phyloP scores from a whole-genome alignment of 1,140 invertebrate species.

The Trissolcus basalis region DNA sequence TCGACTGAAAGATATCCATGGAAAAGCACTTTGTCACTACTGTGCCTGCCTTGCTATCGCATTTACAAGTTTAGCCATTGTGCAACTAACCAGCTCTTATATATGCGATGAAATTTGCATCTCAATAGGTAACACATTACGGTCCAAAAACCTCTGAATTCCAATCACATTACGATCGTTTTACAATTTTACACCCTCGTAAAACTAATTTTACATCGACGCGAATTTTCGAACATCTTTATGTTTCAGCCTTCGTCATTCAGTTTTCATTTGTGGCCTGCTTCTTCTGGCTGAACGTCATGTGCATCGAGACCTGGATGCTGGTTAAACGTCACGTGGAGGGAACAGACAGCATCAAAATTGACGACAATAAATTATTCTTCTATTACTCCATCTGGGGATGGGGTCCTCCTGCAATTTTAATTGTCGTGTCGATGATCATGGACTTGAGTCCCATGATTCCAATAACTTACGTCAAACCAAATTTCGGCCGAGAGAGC shows the following conservation, averaged over 20 bases:
- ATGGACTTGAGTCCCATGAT: constrained; percentile 74
- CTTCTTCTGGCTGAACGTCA: constrained; percentile 88
- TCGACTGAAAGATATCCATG: constrained; percentile 73
- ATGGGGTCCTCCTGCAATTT: constrained; percentile 75
- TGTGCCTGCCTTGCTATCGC: constrained; percentile 73
- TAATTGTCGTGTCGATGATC: constrained; percentile 72
- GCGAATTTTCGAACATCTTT: constrained; percentile 7
- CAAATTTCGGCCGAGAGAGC: constrained; percentile 70
- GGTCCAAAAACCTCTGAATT: background rate
- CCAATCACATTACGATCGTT: background rate
- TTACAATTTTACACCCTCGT: background rate
- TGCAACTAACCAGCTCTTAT: constrained; percentile 68
- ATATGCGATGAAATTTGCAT: constrained; percentile 67
- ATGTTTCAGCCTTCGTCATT: constrained; percentile 77
- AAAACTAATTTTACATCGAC: background rate
- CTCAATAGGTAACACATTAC: constrained; percentile 66
- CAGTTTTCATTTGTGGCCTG: constrained; percentile 86
- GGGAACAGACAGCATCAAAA: constrained; percentile 32
- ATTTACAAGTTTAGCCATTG: constrained; percentile 72
- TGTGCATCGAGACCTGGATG: constrained; percentile 83
- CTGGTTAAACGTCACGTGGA: constrained; percentile 66
- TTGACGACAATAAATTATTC: constrained; percentile 73
- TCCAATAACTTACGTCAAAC: constrained; percentile 74
- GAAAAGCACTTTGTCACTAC: constrained; percentile 74
- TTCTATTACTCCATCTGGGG: constrained; percentile 79